Evolutionary conservation across 2,888 invertebrate species (phyloP).

Genomic region (Andrena fulva): DNA sequence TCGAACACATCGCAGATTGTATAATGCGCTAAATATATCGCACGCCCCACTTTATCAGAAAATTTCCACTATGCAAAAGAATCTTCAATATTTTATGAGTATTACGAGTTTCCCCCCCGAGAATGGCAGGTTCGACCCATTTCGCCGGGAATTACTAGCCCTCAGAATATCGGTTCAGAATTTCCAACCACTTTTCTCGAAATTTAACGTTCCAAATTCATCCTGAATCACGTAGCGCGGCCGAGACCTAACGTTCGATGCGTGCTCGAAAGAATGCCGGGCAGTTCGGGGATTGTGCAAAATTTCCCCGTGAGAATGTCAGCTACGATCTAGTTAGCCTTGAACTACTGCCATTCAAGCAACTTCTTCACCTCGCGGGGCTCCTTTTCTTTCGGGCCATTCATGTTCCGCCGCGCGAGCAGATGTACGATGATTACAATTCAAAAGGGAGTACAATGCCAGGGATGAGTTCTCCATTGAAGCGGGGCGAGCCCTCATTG

Average conservation of each 20-base stretch:
- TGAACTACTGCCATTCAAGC: constrained; percentile 54
- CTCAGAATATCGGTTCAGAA: background rate
- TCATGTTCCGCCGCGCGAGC: constrained; percentile 46
- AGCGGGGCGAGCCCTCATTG: constrained; percentile 51
- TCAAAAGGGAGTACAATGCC: constrained; percentile 55
- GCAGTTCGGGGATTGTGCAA: background rate
- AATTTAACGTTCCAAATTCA: background rate
- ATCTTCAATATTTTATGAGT: background rate
- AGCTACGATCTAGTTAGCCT: constrained; percentile 55
- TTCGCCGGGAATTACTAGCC: background rate
- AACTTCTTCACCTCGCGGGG: constrained; percentile 37
- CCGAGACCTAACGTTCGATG: background rate
- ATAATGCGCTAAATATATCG: background rate
- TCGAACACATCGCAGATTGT: background rate
- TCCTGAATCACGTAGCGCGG: background rate
- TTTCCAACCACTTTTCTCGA: constrained; percentile 1
- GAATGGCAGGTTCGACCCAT: background rate
- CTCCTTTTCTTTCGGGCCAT: constrained; percentile 55
- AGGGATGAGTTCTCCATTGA: constrained; percentile 53
- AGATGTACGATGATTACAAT: constrained; percentile 62
- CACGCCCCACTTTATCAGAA: background rate
- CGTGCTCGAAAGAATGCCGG: background rate
- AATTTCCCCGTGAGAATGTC: constrained; percentile 44
- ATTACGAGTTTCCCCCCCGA: background rate
- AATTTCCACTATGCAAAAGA: background rate